phyloP scores from a whole-genome alignment of 2,888 invertebrate species.

The Plemyria rubiginata region DNA sequence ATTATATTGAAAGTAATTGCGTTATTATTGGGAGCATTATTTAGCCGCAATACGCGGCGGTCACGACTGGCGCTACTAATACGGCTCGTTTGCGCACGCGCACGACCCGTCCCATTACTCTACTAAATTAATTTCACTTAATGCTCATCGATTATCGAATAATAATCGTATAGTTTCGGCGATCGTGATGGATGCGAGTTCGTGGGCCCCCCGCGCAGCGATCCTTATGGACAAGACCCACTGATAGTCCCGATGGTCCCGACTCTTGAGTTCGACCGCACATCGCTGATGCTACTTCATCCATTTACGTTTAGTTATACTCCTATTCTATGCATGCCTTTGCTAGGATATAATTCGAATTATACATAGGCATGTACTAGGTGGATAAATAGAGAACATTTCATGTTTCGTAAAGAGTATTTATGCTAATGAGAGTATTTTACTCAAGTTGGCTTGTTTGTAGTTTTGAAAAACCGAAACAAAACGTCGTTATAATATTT shows the following conservation, averaged over 20 bases:
- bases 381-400: too few relatives aligned
- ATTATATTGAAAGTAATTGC: conserved; percentile 51
- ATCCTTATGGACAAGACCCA: conserved; percentile 67
- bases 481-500: neutral
- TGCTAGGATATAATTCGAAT: neutral
- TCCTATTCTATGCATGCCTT: neutral
- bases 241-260: conserved; percentile 50
- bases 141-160: conserved; percentile 81
- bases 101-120: conserved; percentile 77
- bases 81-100: conserved; percentile 73
- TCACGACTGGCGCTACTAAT: conserved; percentile 55
- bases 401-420: too few relatives aligned
- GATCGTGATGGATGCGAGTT: conserved; percentile 72
- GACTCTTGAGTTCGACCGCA: conserved; percentile 3
- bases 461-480: neutral
- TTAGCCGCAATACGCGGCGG: conserved; percentile 55
- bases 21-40: conserved; percentile 62
- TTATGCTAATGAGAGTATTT: too few relatives aligned
- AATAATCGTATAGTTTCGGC: conserved; percentile 79
- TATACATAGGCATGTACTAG: too few relatives aligned
- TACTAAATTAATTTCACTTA: conserved; percentile 84
- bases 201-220: conserved; percentile 71
- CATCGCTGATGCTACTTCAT: conserved; percentile 17
- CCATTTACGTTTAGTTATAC: conserved; percentile 1
- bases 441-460: too few relatives aligned